Evolutionary conservation across 2,113 vertebrate species (phyloP), one percentile per base, ranked within the genome.

Genomic region (Phalacrocorax brasilianus): DNA sequence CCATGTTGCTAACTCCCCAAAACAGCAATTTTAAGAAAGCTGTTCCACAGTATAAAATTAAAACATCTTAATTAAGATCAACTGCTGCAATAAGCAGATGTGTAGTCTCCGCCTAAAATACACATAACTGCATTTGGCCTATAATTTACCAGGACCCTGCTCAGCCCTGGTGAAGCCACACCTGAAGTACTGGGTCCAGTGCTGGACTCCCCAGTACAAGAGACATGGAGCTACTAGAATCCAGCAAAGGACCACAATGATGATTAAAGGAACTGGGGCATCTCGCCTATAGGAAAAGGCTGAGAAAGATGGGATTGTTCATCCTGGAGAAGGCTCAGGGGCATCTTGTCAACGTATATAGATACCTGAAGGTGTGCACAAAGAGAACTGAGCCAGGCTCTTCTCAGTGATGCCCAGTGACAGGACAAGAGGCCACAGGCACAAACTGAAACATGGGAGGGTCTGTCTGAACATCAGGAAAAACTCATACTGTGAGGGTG

Each of bases 341-440:
- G 14, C 15, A 68, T 42, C 32, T 35, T 70, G 63, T 33, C 63
- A 28, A 6, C 7, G 8, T 16, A 32, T 3, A 5, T 8, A 59
- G 42, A n/a, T 27, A 35, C 27, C 28, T 35, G 40, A 76, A 68
- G 32, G 6, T 9, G 8, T 8, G 12, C 23, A 15, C 65, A n/a
- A 30, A 47, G 14, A 74, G 28, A 11, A 61, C 1, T 6, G 38
- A 79, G 50, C 27, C n/a, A 40, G 38, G 42, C 40, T 59, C 49
- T 68, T 77, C 73, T 45, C 22, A 33, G 14, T 1, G 0, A 50
- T 19, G 33, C 33, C 8, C 5, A 3, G 24, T 12, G 47, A 45
- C 49, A 65, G 49, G 49, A 89, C 4, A 14, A 17, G 32, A n/a
- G 16, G 61, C 22, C 67, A 20, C 0, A 0, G 22, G n/a, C 33